Percentiles rank a stretch among this genome's conserved stretches.
These are phyloP conservation scores for Prunella strophiata DNA, from an alignment of 2,797 vertebrate genomes.

Conservation along the genomic window DNA sequence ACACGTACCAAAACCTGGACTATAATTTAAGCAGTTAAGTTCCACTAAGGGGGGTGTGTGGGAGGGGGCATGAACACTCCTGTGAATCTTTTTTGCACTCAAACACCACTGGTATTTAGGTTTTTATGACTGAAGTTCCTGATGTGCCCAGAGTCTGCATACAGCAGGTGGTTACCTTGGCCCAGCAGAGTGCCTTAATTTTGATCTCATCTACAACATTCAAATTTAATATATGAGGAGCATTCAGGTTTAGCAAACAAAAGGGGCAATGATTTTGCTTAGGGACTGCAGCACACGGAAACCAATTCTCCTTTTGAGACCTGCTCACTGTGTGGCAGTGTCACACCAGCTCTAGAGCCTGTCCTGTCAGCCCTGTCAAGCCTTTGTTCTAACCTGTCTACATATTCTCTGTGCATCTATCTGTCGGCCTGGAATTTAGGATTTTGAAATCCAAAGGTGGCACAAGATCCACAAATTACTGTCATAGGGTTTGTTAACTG, in stretches of 20 bases:
- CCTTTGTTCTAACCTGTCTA: background rate
- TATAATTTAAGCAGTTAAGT: background rate
- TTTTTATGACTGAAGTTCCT: background rate
- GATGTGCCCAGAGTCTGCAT: background rate
- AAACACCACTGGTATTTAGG: background rate
- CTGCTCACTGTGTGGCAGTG: background rate
- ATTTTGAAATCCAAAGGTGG: background rate
- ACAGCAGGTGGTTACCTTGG: background rate
- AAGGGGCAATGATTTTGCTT: background rate
- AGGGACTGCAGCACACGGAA: background rate
- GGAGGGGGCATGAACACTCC: background rate
- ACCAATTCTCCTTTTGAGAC: background rate
- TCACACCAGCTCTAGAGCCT: background rate
- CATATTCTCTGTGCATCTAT: fast-evolving
- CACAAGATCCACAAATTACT: background rate
- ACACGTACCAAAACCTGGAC: background rate
- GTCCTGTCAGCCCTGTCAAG: background rate
- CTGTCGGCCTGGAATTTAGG: background rate
- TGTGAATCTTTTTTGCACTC: background rate
- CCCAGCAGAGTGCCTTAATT: background rate
- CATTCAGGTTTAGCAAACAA: background rate
- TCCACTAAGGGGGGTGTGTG: background rate
- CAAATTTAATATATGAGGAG: background rate
- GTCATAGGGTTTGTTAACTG: background rate
- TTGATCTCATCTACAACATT: background rate